Base-by-base conservation (phyloP, 2,113 vertebrate species). In the Cryptotis parvus region DNA sequence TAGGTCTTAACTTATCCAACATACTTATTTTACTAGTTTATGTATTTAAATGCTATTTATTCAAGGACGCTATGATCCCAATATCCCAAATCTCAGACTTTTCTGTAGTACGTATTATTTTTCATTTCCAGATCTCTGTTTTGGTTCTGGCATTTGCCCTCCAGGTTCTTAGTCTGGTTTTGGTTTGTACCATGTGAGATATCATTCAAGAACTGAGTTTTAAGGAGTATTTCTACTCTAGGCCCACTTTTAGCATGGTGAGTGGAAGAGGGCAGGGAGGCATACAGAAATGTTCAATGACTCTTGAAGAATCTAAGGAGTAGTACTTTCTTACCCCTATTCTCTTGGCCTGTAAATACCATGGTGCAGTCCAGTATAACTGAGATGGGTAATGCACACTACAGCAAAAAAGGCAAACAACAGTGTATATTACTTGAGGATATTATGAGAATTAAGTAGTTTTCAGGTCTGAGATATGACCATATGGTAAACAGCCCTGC, bases 221-320 rank as follows among this genome's bases (percentile, higher is more conserved):
- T 58, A 91, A 79, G 68, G 11, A 87, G 4, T 6, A 73, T 9
- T 9, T 92, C 10, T 72, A 35, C 65, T 4, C 7, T 15, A 43
- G 1, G 18, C 2, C 6, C 15, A 0, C 6, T 63, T 4, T 16
- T n/a, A 1, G n/a, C 11, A 0, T 6, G 3, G 1, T 29, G 8
- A 15, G 29, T 18, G 10, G 8, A 63, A 61, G 6, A 69, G 15
- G 9, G 6, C 7, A 35, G 29, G 14, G 83, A 20, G 20, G 1
- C 15, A 63, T 12, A 24, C 35, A 79, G 33, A 92, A 76, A 33
- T 8, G 27, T 63, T 10, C 9, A 68, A 6, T 43, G 27, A 61
- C 8, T 24, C 22, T 68, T 74, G 12, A 49, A 58, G 39, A 69
- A 0, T 39, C 9, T 12, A 22, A 29, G 74, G 78, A 9, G 9